These are phyloP conservation scores for Tetropium fuscum DNA, from an alignment of 2,888 invertebrate species.

Conservation along the genomic window DNA sequence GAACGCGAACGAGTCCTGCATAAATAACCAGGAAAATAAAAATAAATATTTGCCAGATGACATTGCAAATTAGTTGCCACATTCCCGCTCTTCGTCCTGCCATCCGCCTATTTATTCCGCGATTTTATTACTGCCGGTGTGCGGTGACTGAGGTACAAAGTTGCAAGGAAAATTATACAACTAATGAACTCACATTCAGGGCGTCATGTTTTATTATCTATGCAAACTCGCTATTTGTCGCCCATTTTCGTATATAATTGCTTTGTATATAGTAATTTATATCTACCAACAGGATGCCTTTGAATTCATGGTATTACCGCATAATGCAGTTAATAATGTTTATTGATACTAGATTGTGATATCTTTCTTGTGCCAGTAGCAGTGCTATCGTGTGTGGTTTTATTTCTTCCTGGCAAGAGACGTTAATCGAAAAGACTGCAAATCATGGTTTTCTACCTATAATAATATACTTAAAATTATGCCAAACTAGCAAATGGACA, in stretches of 20 bases:
- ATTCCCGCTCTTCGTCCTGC: conserved; percentile 2
- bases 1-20: conserved; percentile 15
- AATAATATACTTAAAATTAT: too few species aligned
- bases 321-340: too few species aligned
- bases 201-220: conserved; percentile 19
- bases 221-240: conserved; percentile 25
- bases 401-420: too few species aligned
- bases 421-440: too few species aligned
- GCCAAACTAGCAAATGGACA: too few species aligned
- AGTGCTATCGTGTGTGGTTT: too few species aligned
- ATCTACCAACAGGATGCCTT: not conserved
- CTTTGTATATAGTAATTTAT: conserved; percentile 19
- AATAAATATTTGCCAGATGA: conserved; percentile 13
- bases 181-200: conserved; percentile 16
- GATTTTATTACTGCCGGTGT: conserved; percentile 19
- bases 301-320: too few species aligned
- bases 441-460: too few species aligned
- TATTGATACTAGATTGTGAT: too few species aligned
- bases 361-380: too few species aligned
- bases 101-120: conserved; percentile 6
- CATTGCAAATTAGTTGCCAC: conserved; percentile 8
- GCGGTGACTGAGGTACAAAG: conserved; percentile 21
- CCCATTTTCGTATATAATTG: conserved; percentile 12
- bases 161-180: conserved; percentile 22
- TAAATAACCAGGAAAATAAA: conserved; percentile 13